Conservation (phyloP, 2,888 invertebrate species). For the Ligdia adustata region DNA sequence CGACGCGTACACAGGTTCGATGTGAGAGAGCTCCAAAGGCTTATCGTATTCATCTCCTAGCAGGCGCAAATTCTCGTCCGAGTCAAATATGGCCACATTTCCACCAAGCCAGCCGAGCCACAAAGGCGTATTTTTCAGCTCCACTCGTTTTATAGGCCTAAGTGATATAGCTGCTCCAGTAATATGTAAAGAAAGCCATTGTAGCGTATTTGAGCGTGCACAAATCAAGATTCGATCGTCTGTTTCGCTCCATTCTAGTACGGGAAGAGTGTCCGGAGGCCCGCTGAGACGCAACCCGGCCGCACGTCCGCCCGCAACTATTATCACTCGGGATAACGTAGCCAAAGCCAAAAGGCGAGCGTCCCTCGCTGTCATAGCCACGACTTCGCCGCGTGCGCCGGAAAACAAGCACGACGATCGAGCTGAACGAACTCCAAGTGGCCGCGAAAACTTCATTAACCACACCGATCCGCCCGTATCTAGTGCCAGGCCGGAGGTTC, state of each 20-base stretch:
- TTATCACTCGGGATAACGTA: slow-evolving; percentile 93
- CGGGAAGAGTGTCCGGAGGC: slow-evolving; percentile 91
- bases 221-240: slow-evolving; percentile 94
- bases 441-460: slow-evolving; percentile 94
- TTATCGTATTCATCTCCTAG: slow-evolving; percentile 96
- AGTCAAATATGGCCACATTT: slow-evolving; percentile 94
- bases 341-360: slow-evolving; percentile 93
- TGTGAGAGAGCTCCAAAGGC: slow-evolving; percentile 90
- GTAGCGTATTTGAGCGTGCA: slow-evolving; percentile 92
- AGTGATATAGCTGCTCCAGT: slow-evolving; percentile 77
- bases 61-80: slow-evolving; percentile 92
- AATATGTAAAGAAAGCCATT: slow-evolving; percentile 90
- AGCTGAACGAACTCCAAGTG: slow-evolving; percentile 94
- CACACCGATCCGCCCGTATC: slow-evolving; percentile 98
- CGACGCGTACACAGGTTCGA: slow-evolving; percentile 93
- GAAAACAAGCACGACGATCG: slow-evolving; percentile 97
- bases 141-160: slow-evolving; percentile 87
- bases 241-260: slow-evolving; percentile 92
- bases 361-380: slow-evolving; percentile 73
- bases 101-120: slow-evolving; percentile 89
- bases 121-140: slow-evolving; percentile 86
- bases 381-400: slow-evolving; percentile 96
- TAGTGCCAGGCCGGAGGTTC: slow-evolving; percentile 80
- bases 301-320: slow-evolving; percentile 73
- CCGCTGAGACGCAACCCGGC: slow-evolving; percentile 86